Evolutionary conservation across 2,797 vertebrate species (phyloP).

Genomic region (Enteromius unitaeniatus): DNA sequence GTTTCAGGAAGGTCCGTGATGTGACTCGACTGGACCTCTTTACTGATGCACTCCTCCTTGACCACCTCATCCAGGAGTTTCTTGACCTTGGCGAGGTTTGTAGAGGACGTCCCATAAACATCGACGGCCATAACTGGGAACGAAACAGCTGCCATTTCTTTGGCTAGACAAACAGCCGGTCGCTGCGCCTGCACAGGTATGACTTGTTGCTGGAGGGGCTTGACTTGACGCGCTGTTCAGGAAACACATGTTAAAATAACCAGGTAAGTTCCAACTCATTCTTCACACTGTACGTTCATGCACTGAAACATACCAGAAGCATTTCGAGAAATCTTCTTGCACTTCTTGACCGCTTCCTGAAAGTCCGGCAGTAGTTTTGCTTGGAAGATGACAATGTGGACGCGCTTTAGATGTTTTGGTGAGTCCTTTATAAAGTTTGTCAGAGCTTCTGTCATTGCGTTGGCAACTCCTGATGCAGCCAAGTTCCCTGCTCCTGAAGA

Average conservation of each 20-base stretch:
- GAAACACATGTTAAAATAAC: neutral
- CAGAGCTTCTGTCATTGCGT: conserved; percentile 66
- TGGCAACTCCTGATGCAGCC: conserved; percentile 56
- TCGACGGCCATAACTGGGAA: conserved; percentile 59
- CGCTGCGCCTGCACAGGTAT: neutral
- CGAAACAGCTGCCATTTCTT: conserved; percentile 36
- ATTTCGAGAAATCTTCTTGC: conserved; percentile 48
- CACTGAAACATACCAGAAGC: conserved; percentile 28
- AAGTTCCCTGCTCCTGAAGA: conserved; percentile 65
- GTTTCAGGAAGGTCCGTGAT: conserved; percentile 46
- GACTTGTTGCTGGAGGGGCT: neutral
- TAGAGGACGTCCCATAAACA: conserved; percentile 53
- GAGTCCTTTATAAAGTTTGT: conserved; percentile 42
- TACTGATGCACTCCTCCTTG: conserved; percentile 59
- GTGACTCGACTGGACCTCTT: conserved; percentile 49
- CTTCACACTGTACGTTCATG: neutral
- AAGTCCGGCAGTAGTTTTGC: conserved; percentile 62
- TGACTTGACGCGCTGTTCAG: neutral
- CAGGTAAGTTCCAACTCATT: neutral
- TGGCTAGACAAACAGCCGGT: conserved; percentile 30
- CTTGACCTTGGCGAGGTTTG: conserved; percentile 55
- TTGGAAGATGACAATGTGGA: conserved; percentile 69
- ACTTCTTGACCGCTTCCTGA: conserved; percentile 60
- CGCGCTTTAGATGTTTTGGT: conserved; percentile 48
- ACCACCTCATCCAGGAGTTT: conserved; percentile 59